Evolutionary conservation across 2,888 invertebrate species (phyloP).

Genomic region (Pomacea canaliculata): DNA sequence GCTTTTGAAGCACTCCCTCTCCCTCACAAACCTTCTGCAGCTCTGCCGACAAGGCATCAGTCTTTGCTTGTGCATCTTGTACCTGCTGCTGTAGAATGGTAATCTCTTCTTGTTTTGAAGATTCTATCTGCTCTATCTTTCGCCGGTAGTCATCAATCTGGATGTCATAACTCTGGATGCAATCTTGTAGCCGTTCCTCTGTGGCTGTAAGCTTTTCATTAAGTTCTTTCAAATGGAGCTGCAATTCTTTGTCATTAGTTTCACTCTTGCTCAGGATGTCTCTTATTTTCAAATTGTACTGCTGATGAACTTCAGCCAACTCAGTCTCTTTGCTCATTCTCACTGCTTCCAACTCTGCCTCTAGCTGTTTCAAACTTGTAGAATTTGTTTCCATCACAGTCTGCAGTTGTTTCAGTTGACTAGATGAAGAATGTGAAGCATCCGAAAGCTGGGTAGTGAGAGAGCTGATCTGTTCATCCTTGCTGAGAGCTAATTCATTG

Average conservation of each 20-base stretch:
- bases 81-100: constrained; percentile 51
- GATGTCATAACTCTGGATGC: constrained; percentile 57
- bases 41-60: constrained; percentile 44
- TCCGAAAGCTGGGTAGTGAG: constrained; percentile 18
- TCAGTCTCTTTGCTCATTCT: constrained; percentile 24
- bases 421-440: constrained; percentile 30
- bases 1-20: constrained; percentile 39
- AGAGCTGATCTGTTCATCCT: constrained; percentile 44
- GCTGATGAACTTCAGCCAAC: constrained; percentile 24
- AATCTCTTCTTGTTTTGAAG: constrained; percentile 45
- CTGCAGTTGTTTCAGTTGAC: constrained; percentile 33
- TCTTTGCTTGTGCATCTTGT: constrained; percentile 45
- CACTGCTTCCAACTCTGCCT: constrained; percentile 28
- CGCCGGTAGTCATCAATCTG: constrained; percentile 50
- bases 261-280: constrained; percentile 42
- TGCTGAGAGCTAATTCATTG: constrained; percentile 43
- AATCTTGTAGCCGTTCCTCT: constrained; percentile 58
- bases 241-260: constrained; percentile 55
- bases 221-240: constrained; percentile 50
- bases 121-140: constrained; percentile 46
- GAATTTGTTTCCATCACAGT: constrained; percentile 31
- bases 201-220: constrained; percentile 53
- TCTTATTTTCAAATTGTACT: constrained; percentile 19
- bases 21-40: constrained; percentile 47
- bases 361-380: constrained; percentile 34